A percentile compares a stretch with the other conserved stretches of the same genome.
phyloP scores from a whole-genome alignment of 2,888 invertebrate genomes.

The Spilarctia lutea region DNA sequence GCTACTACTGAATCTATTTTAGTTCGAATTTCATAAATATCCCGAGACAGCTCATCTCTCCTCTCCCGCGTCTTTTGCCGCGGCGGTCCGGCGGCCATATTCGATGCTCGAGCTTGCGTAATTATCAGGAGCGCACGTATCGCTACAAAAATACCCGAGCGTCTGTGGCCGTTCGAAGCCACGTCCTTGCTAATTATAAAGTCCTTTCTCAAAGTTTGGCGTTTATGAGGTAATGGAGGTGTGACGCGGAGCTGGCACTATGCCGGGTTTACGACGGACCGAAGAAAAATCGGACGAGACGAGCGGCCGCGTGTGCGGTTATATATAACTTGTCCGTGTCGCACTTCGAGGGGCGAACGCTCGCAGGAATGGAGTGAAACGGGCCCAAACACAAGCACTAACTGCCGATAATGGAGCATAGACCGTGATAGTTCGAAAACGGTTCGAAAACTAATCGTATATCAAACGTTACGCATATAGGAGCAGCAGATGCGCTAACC shows the following conservation, averaged over 20 bases:
- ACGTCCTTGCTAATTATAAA: slow-evolving; percentile 85
- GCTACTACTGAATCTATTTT: slow-evolving; percentile 84
- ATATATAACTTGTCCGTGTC: slow-evolving; percentile 60
- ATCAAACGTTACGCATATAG: slow-evolving; percentile 70
- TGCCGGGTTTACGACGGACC: slow-evolving; percentile 83
- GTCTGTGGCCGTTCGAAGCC: slow-evolving; percentile 62
- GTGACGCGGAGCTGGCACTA: slow-evolving; percentile 82
- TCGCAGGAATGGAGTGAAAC: slow-evolving; percentile 49
- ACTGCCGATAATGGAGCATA: slow-evolving; percentile 48
- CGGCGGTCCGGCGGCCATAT: slow-evolving; percentile 75
- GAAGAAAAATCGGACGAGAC: slow-evolving; percentile 73
- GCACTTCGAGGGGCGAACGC: slow-evolving; percentile 76
- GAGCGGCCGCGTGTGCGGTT: slow-evolving; percentile 60
- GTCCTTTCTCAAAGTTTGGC: slow-evolving; percentile 83
- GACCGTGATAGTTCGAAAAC: slow-evolving; percentile 51
- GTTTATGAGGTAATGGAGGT: slow-evolving; percentile 81
- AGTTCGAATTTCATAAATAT: slow-evolving; percentile 86
- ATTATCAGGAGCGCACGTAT: slow-evolving; percentile 70
- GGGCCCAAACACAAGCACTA: slow-evolving; percentile 31
- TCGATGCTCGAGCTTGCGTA: slow-evolving; percentile 74
- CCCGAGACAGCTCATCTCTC: slow-evolving; percentile 85
- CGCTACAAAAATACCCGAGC: slow-evolving; percentile 59
- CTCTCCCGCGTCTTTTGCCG: slow-evolving; percentile 80
- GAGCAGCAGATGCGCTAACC: slow-evolving; percentile 82
- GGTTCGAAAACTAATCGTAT: slow-evolving; percentile 82